These are phyloP conservation scores for Ctenochaetus hawaiiensis DNA, from an alignment of 2,797 vertebrate genomes.

Conservation along the genomic window DNA sequence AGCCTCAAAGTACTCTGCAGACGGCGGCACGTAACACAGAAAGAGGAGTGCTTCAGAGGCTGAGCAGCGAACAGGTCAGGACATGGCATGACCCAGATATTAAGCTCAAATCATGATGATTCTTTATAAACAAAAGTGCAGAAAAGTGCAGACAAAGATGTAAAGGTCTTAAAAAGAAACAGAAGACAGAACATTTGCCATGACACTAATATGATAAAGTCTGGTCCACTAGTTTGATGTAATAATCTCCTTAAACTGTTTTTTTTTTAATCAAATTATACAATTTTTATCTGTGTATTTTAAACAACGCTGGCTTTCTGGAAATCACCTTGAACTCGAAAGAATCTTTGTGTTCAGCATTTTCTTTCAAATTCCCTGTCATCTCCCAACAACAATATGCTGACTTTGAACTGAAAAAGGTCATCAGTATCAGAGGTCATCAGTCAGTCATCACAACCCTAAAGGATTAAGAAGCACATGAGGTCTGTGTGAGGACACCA, in stretches of 20 bases:
- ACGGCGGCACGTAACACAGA: constrained; percentile 9
- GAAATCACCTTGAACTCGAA: background rate
- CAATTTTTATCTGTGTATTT: too few relatives aligned
- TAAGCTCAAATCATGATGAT: background rate
- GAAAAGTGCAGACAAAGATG: constrained; percentile 3
- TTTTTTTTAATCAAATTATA: background rate
- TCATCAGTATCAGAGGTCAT: background rate
- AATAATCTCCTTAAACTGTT: background rate
- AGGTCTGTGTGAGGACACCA: background rate
- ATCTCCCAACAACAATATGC: background rate
- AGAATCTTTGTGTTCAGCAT: background rate
- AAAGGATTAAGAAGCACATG: background rate
- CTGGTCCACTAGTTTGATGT: background rate
- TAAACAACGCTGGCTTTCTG: background rate
- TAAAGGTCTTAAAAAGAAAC: background rate
- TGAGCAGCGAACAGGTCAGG: background rate
- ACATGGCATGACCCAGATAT: background rate
- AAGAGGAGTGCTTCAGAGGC: constrained; percentile 6
- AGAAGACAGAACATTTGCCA: background rate
- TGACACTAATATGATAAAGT: background rate
- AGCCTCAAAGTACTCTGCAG: constrained; percentile 23
- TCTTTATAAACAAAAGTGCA: background rate
- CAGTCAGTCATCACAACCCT: background rate
- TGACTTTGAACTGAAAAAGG: constrained; percentile 7
- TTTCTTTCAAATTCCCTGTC: background rate